Conservation (phyloP, 2,888 invertebrate species). For the Erebia epiphron region DNA sequence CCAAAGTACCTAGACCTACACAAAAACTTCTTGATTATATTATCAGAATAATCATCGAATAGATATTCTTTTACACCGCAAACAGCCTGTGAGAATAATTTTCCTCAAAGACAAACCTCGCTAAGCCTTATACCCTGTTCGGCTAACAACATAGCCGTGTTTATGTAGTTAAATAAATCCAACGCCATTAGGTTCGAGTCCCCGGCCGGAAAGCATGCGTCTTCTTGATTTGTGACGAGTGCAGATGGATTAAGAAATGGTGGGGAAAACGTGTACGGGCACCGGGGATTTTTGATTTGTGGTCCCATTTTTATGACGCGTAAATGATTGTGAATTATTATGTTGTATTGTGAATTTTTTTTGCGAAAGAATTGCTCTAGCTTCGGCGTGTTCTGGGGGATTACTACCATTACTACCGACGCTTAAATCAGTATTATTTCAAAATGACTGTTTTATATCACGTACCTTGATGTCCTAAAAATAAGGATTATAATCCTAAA, state of each 20-base stretch:
- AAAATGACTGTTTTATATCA: too few relatives aligned
- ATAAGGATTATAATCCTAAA: too few relatives aligned
- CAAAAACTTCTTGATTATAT: too few relatives aligned
- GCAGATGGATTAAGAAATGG: conserved; percentile 62
- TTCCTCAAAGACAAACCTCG: neutral
- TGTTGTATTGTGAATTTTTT: neutral
- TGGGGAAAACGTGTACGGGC: conserved; percentile 43
- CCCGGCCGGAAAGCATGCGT: conserved; percentile 75
- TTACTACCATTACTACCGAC: too few relatives aligned
- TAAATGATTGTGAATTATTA: conserved; percentile 3
- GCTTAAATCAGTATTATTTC: too few relatives aligned
- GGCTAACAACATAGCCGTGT: conserved; percentile 64
- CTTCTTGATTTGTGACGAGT: conserved; percentile 78
- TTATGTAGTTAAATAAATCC: conserved; percentile 69
- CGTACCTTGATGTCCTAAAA: too few relatives aligned
- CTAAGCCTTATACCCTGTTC: neutral
- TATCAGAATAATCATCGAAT: too few relatives aligned
- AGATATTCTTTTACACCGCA: neutral
- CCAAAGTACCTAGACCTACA: too few relatives aligned
- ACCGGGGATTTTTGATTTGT: conserved; percentile 48
- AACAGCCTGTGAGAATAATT: neutral
- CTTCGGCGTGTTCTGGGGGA: too few relatives aligned
- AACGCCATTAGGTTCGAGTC: conserved; percentile 65
- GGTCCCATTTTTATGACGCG: conserved; percentile 22
- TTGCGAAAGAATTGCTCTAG: neutral